These are phyloP conservation scores for Acanthosepion pharaonis DNA, from an alignment of 2,888 invertebrate genomes.

Conservation along the genomic window DNA sequence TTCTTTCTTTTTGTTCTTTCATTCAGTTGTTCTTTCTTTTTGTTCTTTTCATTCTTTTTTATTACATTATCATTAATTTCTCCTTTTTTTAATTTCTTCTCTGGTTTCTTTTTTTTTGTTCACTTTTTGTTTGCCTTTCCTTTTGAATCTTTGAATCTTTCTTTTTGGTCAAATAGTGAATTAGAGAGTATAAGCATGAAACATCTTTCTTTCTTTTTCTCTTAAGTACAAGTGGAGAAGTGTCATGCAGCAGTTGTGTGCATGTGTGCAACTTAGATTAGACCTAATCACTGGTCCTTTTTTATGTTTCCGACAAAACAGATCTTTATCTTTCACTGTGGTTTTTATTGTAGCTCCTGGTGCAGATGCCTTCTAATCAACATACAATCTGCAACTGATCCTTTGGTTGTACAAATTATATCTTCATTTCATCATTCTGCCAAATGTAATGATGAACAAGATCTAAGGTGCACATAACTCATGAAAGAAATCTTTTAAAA, in stretches of 20 bases:
- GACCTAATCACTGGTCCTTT: not conserved
- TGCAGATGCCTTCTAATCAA: conserved; percentile 33
- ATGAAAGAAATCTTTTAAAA: conserved; percentile 33
- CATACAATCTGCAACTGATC: conserved; percentile 3
- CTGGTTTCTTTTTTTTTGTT: not conserved
- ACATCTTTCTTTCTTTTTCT: not conserved
- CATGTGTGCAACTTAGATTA: not conserved
- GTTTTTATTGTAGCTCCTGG: not conserved
- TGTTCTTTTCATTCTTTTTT: not conserved
- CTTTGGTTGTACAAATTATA: not conserved
- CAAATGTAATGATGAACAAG: not conserved
- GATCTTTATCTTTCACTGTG: not conserved
- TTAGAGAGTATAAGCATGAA: not conserved
- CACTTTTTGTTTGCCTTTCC: not conserved
- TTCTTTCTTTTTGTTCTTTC: not conserved
- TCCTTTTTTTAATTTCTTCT: not conserved
- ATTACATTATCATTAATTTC: not conserved
- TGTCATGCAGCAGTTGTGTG: not conserved
- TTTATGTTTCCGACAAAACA: not conserved
- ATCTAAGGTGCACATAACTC: conserved; percentile 33
- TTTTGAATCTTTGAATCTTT: not conserved
- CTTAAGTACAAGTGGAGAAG: not conserved
- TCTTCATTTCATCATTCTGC: not conserved
- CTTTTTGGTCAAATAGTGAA: not conserved
- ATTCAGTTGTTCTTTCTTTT: not conserved